These are phyloP conservation scores for Pycnonotus jocosus DNA, from an alignment of 2,113 vertebrate species.

Conservation along the genomic window DNA sequence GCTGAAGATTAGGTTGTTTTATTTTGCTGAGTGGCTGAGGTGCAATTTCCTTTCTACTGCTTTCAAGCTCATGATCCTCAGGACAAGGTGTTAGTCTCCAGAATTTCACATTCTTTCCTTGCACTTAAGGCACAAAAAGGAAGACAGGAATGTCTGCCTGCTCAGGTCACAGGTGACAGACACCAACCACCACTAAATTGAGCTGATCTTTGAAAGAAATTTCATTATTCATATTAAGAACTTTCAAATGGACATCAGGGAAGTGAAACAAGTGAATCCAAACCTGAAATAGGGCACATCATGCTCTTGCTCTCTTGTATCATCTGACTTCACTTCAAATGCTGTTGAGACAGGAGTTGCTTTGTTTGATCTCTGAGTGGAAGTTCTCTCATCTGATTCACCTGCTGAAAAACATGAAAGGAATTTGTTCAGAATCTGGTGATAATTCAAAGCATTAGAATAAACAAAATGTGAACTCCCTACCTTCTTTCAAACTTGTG, in stretches of 20 bases:
- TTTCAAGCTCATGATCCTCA: neutral
- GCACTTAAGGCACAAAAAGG: neutral
- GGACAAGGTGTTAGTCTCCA: neutral
- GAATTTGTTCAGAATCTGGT: neutral
- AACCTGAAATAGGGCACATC: constrained; percentile 78
- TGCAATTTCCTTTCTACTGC: neutral
- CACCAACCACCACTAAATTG: neutral
- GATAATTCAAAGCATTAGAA: neutral
- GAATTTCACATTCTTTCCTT: neutral
- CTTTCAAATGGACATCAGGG: neutral
- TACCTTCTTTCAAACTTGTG: constrained; percentile 12
- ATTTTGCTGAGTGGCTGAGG: neutral
- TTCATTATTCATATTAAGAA: neutral
- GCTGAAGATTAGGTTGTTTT: neutral
- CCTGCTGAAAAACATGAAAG: constrained; percentile 14
- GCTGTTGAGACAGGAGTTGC: neutral
- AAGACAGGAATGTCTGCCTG: neutral
- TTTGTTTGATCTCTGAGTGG: neutral
- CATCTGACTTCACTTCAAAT: neutral
- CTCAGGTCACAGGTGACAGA: neutral
- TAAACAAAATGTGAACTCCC: neutral
- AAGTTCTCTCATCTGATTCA: neutral
- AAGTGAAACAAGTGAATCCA: neutral
- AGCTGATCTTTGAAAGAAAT: neutral
- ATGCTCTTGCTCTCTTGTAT: constrained; percentile 16